Conservation (phyloP, 2,113 vertebrate genomes). For the Cathartes aura region DNA sequence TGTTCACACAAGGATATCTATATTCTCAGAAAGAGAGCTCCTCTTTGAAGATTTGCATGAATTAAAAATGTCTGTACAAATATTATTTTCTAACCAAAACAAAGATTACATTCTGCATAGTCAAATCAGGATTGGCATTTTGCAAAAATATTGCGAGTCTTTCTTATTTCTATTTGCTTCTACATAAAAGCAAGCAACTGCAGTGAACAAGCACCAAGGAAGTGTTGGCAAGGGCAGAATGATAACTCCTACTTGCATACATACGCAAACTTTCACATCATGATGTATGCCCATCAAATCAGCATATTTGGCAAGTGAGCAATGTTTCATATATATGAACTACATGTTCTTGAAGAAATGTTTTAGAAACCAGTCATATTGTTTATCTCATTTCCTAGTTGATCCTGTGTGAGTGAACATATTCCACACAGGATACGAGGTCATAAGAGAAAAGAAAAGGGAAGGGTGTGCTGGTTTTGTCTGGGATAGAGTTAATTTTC, state of each 20-base stretch:
- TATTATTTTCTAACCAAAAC: background rate
- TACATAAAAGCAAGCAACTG: background rate
- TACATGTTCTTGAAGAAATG: background rate
- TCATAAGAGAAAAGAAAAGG: background rate
- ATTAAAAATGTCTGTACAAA: conserved; percentile 13
- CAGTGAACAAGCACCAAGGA: background rate
- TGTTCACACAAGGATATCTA: conserved; percentile 38
- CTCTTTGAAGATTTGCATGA: background rate
- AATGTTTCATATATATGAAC: background rate
- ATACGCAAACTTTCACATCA: background rate
- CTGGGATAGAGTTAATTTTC: background rate
- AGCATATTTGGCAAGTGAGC: background rate
- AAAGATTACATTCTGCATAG: background rate
- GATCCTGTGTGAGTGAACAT: background rate
- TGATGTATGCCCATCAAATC: background rate
- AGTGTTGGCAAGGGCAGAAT: background rate
- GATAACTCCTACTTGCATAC: background rate
- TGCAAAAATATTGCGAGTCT: background rate
- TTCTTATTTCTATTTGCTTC: background rate
- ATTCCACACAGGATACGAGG: background rate
- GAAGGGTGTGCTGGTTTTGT: background rate
- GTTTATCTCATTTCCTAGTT: background rate
- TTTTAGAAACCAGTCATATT: background rate
- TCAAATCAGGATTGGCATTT: background rate
- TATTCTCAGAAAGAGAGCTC: background rate